A percentile compares a stretch with the other conserved stretches of the same genome.
phyloP scores from a whole-genome alignment of 2,888 invertebrate genomes.

The Lasioglossum pauxillum region DNA sequence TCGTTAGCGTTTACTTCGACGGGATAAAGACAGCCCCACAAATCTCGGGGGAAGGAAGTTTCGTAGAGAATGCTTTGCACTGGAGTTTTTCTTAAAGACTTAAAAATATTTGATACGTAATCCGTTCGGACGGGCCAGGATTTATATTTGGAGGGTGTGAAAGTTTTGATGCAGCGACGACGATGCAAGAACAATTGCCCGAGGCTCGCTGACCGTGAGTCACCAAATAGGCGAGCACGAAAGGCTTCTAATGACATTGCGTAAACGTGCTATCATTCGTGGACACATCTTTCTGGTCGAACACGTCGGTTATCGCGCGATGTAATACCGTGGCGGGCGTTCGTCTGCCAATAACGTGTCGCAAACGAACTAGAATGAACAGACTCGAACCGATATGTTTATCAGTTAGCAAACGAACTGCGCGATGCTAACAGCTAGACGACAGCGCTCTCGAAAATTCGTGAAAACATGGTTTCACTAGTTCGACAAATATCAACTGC shows the following conservation, averaged over 20 bases:
- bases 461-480: neutral
- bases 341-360: slow-evolving; percentile 18
- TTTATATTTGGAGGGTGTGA: neutral
- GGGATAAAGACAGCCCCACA: neutral
- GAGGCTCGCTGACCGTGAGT: neutral
- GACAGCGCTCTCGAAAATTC: neutral
- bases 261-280: slow-evolving; percentile 10
- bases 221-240: neutral
- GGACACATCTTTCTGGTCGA: slow-evolving; percentile 1
- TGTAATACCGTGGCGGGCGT: slow-evolving; percentile 1
- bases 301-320: slow-evolving; percentile 34
- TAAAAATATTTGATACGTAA: neutral
- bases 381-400: slow-evolving; percentile 44
- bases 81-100: neutral
- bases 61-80: neutral
- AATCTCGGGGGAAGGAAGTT: neutral
- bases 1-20: neutral
- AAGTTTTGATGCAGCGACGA: neutral
- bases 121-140: neutral
- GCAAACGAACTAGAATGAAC: slow-evolving; percentile 39
- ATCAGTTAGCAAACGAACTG: slow-evolving; percentile 4
- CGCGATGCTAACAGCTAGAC: neutral
- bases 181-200: neutral
- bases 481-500: neutral
- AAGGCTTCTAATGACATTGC: neutral